These are phyloP conservation scores for Netelia fuscicornis DNA, from an alignment of 2,888 invertebrate species.

Conservation along the genomic window DNA sequence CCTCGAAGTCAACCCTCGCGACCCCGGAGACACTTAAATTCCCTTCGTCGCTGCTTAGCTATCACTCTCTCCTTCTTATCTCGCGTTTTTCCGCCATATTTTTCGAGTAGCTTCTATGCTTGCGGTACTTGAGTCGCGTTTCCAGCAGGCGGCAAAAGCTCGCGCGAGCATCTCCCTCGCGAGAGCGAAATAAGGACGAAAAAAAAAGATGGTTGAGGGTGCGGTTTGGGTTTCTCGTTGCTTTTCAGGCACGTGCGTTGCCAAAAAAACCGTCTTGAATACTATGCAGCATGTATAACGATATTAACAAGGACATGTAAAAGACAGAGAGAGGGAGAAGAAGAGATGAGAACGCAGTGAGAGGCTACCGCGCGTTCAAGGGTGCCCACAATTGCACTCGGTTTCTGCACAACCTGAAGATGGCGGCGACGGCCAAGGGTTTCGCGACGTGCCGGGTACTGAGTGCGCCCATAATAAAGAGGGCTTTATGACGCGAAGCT, in stretches of 20 bases:
- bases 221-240: conserved; percentile 32
- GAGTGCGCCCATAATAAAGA: background rate
- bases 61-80: conserved; percentile 18
- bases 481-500: background rate
- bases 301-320: background rate
- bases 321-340: background rate
- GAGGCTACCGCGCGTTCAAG: conserved; percentile 29
- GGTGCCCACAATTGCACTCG: conserved; percentile 24
- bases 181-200: conserved; percentile 27
- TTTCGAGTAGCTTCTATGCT: conserved; percentile 49
- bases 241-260: conserved; percentile 57
- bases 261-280: conserved; percentile 15
- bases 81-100: conserved; percentile 32
- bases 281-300: conserved; percentile 5
- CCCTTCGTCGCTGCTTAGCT: conserved; percentile 14
- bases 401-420: conserved; percentile 15
- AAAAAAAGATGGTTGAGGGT: conserved; percentile 34
- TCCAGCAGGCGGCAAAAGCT: conserved; percentile 9
- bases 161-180: conserved; percentile 32
- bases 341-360: conserved; percentile 17
- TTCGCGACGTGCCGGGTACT: conserved; percentile 23
- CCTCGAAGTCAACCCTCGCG: background rate
- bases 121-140: conserved; percentile 49
- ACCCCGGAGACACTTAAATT: background rate
- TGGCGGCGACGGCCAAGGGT: conserved; percentile 1